Percentiles rank a stretch among this genome's conserved stretches.
Evolutionary conservation across 2,797 vertebrate genomes (phyloP).

Genomic region (Melanitta fusca): DNA sequence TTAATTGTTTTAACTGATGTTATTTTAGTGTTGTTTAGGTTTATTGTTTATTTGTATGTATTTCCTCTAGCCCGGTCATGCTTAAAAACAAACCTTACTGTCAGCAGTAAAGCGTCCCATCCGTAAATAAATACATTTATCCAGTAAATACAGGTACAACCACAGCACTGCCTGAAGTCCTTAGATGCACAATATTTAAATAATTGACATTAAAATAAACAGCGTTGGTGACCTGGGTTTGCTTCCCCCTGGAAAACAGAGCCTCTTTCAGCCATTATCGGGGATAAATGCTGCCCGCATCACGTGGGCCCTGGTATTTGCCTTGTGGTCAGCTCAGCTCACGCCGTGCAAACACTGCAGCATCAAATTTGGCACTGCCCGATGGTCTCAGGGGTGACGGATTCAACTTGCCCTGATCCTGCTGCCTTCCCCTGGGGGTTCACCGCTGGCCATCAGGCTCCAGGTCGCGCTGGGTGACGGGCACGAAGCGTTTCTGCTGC

Average conservation of each 20-base stretch:
- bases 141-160: neutral
- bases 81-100: constrained; percentile 56
- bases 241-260: neutral
- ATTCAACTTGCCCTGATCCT: neutral
- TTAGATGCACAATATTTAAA: neutral
- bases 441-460: neutral
- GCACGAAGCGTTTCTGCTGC: neutral
- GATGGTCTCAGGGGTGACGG: neutral
- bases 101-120: constrained; percentile 32
- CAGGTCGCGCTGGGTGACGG: neutral
- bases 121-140: constrained; percentile 53
- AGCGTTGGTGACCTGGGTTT: neutral
- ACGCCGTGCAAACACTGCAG: neutral
- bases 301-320: neutral
- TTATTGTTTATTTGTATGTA: constrained; percentile 81
- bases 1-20: constrained; percentile 82
- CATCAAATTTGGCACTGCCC: neutral
- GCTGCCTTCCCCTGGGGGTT: no score
- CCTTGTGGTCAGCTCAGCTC: neutral
- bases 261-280: neutral
- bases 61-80: constrained; percentile 76
- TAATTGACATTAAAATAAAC: neutral
- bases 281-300: neutral
- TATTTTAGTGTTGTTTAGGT: constrained; percentile 82
- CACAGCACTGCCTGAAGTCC: neutral